phyloP scores from a whole-genome alignment of 1,140 invertebrate species.

The Galendromus occidentalis region DNA sequence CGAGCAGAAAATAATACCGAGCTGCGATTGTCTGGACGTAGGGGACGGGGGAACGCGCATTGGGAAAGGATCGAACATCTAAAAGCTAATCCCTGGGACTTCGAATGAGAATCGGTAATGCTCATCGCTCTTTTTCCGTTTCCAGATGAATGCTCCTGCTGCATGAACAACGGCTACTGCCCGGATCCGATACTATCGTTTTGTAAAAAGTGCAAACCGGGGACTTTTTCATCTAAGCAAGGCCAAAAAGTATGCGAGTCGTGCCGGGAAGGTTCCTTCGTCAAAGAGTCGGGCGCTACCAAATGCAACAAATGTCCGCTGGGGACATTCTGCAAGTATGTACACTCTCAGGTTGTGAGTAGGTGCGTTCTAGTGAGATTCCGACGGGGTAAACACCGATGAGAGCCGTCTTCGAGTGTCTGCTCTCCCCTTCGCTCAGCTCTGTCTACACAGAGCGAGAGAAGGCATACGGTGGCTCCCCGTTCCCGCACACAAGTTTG shows the following conservation, averaged over 20 bases:
- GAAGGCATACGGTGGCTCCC: too few species aligned
- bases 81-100: too few species aligned
- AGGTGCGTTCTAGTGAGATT: too few species aligned
- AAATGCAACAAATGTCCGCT: neutral
- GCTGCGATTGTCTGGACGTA: too few species aligned
- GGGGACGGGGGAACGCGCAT: too few species aligned
- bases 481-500: too few species aligned
- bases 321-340: slow-evolving; percentile 3
- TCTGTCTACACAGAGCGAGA: too few species aligned
- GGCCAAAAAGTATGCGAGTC: neutral
- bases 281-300: neutral
- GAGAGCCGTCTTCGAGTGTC: too few species aligned
- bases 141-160: slow-evolving; percentile 1
- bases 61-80: too few species aligned
- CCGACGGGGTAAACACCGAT: too few species aligned
- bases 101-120: neutral
- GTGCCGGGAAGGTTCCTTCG: neutral
- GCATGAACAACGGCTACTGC: neutral
- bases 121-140: neutral
- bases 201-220: neutral
- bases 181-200: neutral
- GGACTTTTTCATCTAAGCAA: neutral
- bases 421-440: too few species aligned
- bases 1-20: too few species aligned
- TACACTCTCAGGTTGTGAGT: neutral